phyloP scores from a whole-genome alignment of 2,797 vertebrate genomes.

The Lophius americanus region DNA sequence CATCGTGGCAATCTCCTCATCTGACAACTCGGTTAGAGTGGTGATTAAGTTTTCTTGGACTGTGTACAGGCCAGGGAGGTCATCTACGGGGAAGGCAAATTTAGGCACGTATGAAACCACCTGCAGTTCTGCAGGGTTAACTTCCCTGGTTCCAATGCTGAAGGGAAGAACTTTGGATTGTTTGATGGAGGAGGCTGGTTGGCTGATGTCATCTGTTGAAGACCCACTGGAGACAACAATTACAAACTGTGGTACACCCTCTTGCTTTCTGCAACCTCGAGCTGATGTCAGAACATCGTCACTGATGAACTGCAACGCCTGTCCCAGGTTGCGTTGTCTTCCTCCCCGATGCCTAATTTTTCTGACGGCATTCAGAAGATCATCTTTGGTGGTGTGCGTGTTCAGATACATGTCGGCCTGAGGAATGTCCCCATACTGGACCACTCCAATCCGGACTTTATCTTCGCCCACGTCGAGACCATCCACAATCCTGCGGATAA shows the following conservation, averaged over 20 bases:
- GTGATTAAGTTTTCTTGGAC: slow-evolving; percentile 86
- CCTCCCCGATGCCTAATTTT: slow-evolving; percentile 84
- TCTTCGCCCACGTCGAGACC: slow-evolving; percentile 88
- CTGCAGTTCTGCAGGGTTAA: slow-evolving; percentile 80
- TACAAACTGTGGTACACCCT: slow-evolving; percentile 84
- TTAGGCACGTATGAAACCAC: slow-evolving; percentile 87
- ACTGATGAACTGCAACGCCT: slow-evolving; percentile 86
- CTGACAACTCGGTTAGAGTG: slow-evolving; percentile 85
- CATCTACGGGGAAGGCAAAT: slow-evolving; percentile 86
- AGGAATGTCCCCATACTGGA: slow-evolving; percentile 89
- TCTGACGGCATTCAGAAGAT: slow-evolving; percentile 80
- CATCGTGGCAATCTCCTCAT: slow-evolving; percentile 80
- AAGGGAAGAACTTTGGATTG: slow-evolving; percentile 76
- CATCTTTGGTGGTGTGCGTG: slow-evolving; percentile 85
- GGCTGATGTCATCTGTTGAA: slow-evolving; percentile 78
- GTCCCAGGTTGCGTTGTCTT: slow-evolving; percentile 87
- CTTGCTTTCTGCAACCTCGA: slow-evolving; percentile 77
- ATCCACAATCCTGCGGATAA: slow-evolving; percentile 88
- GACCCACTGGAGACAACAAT: slow-evolving; percentile 79
- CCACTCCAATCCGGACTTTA: slow-evolving; percentile 86
- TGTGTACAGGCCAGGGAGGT: slow-evolving; percentile 88
- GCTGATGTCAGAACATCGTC: slow-evolving; percentile 82
- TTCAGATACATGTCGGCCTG: slow-evolving; percentile 88
- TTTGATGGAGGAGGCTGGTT: slow-evolving; percentile 74
- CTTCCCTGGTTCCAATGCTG: slow-evolving; percentile 83